Conservation (phyloP, 2,888 invertebrate genomes). For the Acleris laterana region DNA sequence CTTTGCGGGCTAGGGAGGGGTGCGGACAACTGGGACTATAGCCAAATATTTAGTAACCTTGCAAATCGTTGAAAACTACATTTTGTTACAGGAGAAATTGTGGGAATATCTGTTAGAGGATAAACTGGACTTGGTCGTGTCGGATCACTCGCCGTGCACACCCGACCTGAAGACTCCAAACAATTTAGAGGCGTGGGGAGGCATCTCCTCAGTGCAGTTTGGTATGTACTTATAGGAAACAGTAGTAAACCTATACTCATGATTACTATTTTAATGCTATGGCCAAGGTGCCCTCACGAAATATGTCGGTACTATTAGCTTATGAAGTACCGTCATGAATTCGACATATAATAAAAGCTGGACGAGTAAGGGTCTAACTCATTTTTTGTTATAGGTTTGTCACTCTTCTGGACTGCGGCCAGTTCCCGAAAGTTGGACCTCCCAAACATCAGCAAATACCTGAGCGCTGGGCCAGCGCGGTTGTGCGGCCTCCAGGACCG, state of each 20-base stretch:
- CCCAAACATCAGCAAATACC: slow-evolving; percentile 82
- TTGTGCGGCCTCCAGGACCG: slow-evolving; percentile 84
- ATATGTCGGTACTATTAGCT: too few relatives aligned
- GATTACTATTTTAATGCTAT: neutral
- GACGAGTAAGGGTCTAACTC: neutral
- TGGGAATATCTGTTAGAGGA: slow-evolving; percentile 86
- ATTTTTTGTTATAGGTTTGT: slow-evolving; percentile 74
- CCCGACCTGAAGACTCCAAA: slow-evolving; percentile 86
- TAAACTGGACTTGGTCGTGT: slow-evolving; percentile 86
- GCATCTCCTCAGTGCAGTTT: slow-evolving; percentile 89
- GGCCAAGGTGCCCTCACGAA: neutral
- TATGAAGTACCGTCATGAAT: neutral
- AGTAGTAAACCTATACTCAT: neutral
- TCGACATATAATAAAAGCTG: neutral
- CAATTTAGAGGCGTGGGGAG: slow-evolving; percentile 89
- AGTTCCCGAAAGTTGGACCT: slow-evolving; percentile 80
- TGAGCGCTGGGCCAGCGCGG: slow-evolving; percentile 85
- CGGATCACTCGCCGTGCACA: slow-evolving; percentile 88
- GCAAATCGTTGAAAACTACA: too few relatives aligned
- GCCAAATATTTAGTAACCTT: too few relatives aligned
- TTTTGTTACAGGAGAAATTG: slow-evolving; percentile 76
- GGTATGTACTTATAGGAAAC: slow-evolving; percentile 68
- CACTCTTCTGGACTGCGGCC: slow-evolving; percentile 88
- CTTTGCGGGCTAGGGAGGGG: too few relatives aligned
- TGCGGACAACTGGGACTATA: too few relatives aligned